These are phyloP conservation scores for Kuschelorhynchus macadamiae DNA, from an alignment of 2,888 invertebrate genomes.

Conservation along the genomic window DNA sequence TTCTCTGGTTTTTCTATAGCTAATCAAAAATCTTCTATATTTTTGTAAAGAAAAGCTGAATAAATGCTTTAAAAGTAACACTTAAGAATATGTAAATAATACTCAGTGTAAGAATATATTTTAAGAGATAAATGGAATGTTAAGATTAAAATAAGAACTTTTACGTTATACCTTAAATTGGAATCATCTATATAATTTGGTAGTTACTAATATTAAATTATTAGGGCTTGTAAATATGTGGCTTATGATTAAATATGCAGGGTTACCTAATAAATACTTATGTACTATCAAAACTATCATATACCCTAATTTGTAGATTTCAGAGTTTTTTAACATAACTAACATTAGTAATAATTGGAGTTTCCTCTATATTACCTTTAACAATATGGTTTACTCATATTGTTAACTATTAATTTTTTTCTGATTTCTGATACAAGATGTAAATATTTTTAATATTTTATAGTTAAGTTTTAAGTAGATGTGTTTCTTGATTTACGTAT, in stretches of 20 bases:
- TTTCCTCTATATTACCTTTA: too few species aligned
- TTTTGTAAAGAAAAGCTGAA: conserved; percentile 37
- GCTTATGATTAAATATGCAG: conserved; percentile 7
- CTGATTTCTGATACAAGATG: too few species aligned
- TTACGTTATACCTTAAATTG: conserved; percentile 51
- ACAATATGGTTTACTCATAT: too few species aligned
- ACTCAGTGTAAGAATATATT: conserved; percentile 58
- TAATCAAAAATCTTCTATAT: conserved; percentile 17
- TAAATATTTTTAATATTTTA: too few species aligned
- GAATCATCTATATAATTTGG: conserved; percentile 12
- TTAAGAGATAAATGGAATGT: conserved; percentile 58
- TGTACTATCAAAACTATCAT: not conserved
- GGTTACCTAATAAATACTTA: not conserved
- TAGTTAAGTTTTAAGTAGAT: too few species aligned
- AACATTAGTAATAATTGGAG: too few species aligned
- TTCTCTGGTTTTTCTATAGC: too few species aligned
- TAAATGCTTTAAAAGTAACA: conserved; percentile 64
- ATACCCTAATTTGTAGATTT: not conserved
- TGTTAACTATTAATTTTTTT: too few species aligned
- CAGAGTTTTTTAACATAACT: too few species aligned
- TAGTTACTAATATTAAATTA: conserved; percentile 13
- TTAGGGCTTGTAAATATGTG: conserved; percentile 24
- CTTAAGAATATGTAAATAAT: conserved; percentile 62
- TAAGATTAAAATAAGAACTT: conserved; percentile 55
- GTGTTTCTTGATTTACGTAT: not conserved